Base-by-base conservation (phyloP, 2,797 vertebrate genomes). In the Rhinella marina region DNA sequence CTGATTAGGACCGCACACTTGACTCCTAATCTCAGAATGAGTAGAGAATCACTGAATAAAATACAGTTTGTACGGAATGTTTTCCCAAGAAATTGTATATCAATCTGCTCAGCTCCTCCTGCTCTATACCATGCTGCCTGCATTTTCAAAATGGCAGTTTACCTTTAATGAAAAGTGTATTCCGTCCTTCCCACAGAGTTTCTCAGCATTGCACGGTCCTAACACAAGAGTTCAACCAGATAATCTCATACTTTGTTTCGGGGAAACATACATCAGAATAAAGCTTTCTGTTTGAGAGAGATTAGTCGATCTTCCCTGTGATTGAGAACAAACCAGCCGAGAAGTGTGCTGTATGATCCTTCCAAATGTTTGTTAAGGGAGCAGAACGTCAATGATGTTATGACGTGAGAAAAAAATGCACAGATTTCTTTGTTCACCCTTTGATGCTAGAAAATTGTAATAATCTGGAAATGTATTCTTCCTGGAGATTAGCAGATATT, bases 291-390 rank as follows among this genome's bases (percentile, higher is more conserved):
- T 83, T 72, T 70, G 14, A 56, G 50, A 10, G 50, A 50, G 64
- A 83, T 83, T 72, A 83, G 25, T 50, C 10, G 17, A 21, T 56
- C 62, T 72, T 56, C 32, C 50, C 29, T 23, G 32, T 81, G 29
- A 81, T 41, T 81, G 25, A 29, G 50, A 56, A 72, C n/a, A 70
- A 56, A 56, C 56, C 81, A 83, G 66, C 64, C 50, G 64, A 70
- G n/a, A 21, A 70, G 64, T 70, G 57, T 81, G 29, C 29, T 41
- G 21, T 25, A 21, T 54, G 48, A 52, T 50, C 64, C 50, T 29
- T 70, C 29, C 23, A 81, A 68, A 54, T 82, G 80, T 70, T 82
- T 82, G 62, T n/a, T 82, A 41, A 82, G 48, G 81, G 81, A 68
- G 81, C 50, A 70, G 79, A 62, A 64, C 59, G 32, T 50, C 41